Base-by-base conservation (phyloP, 2,113 vertebrate genomes). In the Peromyscus maniculatus region DNA sequence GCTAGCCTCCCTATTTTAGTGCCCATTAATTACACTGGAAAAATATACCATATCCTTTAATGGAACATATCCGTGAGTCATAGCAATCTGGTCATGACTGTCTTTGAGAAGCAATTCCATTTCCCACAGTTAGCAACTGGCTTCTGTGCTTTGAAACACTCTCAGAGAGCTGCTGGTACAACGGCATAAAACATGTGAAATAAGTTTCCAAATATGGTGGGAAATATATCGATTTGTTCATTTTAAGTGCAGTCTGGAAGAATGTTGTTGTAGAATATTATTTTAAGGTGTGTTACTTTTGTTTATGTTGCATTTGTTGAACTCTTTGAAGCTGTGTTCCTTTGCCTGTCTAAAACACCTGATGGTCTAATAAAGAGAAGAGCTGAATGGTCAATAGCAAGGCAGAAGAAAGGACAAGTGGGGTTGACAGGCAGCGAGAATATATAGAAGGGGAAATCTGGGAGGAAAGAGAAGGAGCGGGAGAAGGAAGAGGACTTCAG, bases 91-190 rank as follows among this genome's bases (percentile, higher is more conserved):
- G 36, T 0, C 26, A 59, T 57, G 22, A 8, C 9, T 39, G 46
- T 28, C 75, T 79, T 36, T 22, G 13, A 24, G 36, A 33, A 97
- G 31, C 16, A 11, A 71, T 57, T 96, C 11, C 2, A 5, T 43
- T 87, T 86, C 89, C 5, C 39, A 26, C 2, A 64, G 3, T 86
- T 74, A 31, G 33, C 49, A 28, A 67, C 28, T 88, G n/a, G 75
- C 87, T 78, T 91, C 72, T 87, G 36, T 79, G n/a, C n/a, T 93
- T 80, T 72, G n/a, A 84, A 57, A 49, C 7, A 36, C 39, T 62
- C 24, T 90, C 88, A 83, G 69, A 96, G 71, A 97, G 75, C 49
- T 86, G 12, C 19, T 79, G 4, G 10, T 39, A 3, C n/a, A 95
- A 49, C 79, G 21, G 6, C 24, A 57, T 59, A 75, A 96, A 87